Base-by-base conservation (phyloP, 2,888 invertebrate genomes). In the Biston betularia region DNA sequence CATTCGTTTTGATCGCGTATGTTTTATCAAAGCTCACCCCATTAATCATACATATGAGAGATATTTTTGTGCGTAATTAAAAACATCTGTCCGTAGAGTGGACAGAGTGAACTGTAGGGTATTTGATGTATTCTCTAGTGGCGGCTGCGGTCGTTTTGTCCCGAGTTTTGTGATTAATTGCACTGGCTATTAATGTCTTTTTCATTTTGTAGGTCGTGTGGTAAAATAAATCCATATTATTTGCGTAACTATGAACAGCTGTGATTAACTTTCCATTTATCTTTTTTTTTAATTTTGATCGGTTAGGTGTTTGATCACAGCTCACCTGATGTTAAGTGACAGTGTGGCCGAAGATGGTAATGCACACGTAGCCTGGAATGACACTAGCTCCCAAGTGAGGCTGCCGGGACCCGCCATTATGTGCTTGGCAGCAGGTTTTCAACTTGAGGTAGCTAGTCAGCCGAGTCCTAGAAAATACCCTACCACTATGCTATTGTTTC, bases 31-130 rank as follows among this genome's bases (percentile, higher is more conserved):
- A 38, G 11, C 54, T 50, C 50, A 62, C 49, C 59, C 63, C 71
- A 75, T 75, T 71, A 67, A 73, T 74, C 73, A 70, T 67, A 54
- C 52, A 59, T 61, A 62, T 49, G 66, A 65, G 56, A 67, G 68
- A 42, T 62, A 74, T 75, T 75, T 78, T 64, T 38, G 53, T 48
- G 55, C 60, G 75, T 81, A 78, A 84, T 85, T 87, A 79, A 84
- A 84, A 82, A 71, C 82, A 80, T 76, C 75, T 81, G 83, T 68
- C 61, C 44, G 56, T 70, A 52, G 48, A 67, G 62, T 67, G 58
- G 62, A 48, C 57, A 53, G 53, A 14, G 62, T 24, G 42, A 34
- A 52, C 50, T 65, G 59, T 60, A 40, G 50, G 56, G 46, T n/a
- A 49, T 40, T 48, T 56, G 38, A 42, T 55, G 49, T 44, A 57